Evolutionary conservation across 2,888 invertebrate species (phyloP).

Genomic region (Bombylius major): DNA sequence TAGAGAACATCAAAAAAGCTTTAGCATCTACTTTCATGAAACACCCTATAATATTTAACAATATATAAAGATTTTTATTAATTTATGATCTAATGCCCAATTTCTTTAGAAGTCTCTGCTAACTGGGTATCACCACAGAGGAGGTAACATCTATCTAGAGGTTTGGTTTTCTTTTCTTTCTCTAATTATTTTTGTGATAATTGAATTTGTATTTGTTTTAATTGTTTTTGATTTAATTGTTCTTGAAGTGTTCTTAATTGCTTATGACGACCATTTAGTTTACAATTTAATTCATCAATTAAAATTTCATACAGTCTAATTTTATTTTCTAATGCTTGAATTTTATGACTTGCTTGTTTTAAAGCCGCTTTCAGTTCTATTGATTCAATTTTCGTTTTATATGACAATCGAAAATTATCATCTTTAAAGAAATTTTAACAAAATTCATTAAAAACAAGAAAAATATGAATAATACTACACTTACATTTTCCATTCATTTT

Average conservation of each 20-base stretch:
- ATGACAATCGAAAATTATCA: too few relatives aligned
- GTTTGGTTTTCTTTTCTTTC: slow-evolving; percentile 52
- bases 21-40: too few relatives aligned
- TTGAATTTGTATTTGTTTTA: too few relatives aligned
- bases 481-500: slow-evolving; percentile 49
- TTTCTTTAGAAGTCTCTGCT: too few relatives aligned
- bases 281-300: slow-evolving; percentile 47
- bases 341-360: slow-evolving; percentile 55
- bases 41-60: too few relatives aligned
- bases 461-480: slow-evolving; percentile 13
- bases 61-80: too few relatives aligned
- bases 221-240: slow-evolving; percentile 53
- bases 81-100: too few relatives aligned
- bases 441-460: slow-evolving; percentile 1
- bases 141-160: too few relatives aligned
- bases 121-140: too few relatives aligned
- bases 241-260: slow-evolving; percentile 47
- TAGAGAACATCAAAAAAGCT: too few relatives aligned
- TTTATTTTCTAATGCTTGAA: slow-evolving; percentile 51
- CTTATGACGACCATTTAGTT: slow-evolving; percentile 51
- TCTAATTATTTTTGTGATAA: slow-evolving; percentile 51
- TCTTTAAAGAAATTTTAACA: slow-evolving; percentile 47
- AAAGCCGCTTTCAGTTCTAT: too few relatives aligned
- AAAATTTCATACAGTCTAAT: slow-evolving; percentile 51
- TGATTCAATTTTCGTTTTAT: too few relatives aligned